Conservation (phyloP, 2,113 vertebrate species). For the Ameiurus melas region DNA sequence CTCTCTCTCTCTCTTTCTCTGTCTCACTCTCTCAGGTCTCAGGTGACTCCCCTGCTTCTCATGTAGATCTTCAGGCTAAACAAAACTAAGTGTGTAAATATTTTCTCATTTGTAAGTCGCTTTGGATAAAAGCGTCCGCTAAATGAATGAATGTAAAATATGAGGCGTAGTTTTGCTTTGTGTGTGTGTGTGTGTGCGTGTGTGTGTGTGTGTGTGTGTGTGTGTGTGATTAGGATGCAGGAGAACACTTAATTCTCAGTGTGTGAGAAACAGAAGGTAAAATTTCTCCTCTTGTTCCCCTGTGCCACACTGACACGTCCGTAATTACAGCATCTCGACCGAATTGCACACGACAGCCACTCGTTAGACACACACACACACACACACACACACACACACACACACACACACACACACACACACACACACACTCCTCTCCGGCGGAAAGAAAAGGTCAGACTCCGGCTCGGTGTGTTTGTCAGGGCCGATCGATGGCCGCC, state of each 20-base stretch:
- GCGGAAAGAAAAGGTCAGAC: constrained; percentile 71
- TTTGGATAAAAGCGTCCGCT: too few relatives aligned
- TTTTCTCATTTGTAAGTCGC: too few relatives aligned
- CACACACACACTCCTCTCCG: background rate
- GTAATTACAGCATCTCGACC: constrained; percentile 31
- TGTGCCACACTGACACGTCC: constrained; percentile 15
- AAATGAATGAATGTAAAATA: background rate
- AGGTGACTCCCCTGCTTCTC: background rate
- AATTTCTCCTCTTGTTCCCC: background rate
- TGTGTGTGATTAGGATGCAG: background rate
- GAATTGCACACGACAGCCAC: constrained; percentile 33
- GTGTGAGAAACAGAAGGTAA: constrained; percentile 23
- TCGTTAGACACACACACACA: constrained; percentile 52
- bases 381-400: constrained; percentile 49
- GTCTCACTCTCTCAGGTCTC: background rate
- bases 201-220: background rate
- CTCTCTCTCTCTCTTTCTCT: background rate
- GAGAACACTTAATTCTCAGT: background rate
- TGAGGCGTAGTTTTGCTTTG: background rate
- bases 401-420: constrained; percentile 39
- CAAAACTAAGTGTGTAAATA: background rate
- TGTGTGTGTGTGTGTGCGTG: constrained; percentile 10
- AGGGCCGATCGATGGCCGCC: constrained; percentile 77
- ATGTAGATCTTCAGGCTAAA: background rate
- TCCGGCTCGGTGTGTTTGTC: constrained; percentile 67